phyloP scores from a whole-genome alignment of 2,113 vertebrate species.

The Megalops atlanticus region DNA sequence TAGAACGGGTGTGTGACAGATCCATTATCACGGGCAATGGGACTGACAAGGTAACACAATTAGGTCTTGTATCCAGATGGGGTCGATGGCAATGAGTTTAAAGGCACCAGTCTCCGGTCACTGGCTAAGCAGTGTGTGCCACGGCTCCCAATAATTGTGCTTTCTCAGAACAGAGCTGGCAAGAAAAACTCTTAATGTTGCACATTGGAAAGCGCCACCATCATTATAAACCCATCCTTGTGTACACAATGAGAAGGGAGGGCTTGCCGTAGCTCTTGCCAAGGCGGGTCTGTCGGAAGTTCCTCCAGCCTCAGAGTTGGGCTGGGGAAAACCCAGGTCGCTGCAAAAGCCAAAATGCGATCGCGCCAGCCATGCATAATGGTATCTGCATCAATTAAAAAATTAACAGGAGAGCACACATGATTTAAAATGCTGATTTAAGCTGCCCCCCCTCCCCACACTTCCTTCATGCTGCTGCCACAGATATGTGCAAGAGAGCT shows the following conservation, averaged over 20 bases:
- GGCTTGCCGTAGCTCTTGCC: background rate
- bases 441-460: constrained; percentile 1
- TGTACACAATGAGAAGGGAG: background rate
- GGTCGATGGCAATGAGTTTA: constrained; percentile 24
- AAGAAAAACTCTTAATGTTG: background rate
- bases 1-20: constrained; percentile 28
- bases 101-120: background rate
- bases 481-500: constrained; percentile 21
- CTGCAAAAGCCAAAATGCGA: constrained; percentile 17
- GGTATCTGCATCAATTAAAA: constrained; percentile 23
- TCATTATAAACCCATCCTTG: background rate
- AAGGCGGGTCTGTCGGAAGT: background rate
- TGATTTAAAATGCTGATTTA: constrained; percentile 40
- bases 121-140: background rate
- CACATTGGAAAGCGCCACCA: background rate
- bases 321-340: constrained; percentile 18
- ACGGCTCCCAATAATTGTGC: background rate
- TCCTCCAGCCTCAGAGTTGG: background rate
- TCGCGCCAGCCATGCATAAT: constrained; percentile 2
- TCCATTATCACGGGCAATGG: constrained; percentile 41
- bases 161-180: background rate
- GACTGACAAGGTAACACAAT: constrained; percentile 37
- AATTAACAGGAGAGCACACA: constrained; percentile 33
- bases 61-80: constrained; percentile 27
- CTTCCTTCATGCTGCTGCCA: constrained; percentile 23